Conservation (phyloP, 1,140 invertebrate genomes). For the Polypedilum pembai region DNA sequence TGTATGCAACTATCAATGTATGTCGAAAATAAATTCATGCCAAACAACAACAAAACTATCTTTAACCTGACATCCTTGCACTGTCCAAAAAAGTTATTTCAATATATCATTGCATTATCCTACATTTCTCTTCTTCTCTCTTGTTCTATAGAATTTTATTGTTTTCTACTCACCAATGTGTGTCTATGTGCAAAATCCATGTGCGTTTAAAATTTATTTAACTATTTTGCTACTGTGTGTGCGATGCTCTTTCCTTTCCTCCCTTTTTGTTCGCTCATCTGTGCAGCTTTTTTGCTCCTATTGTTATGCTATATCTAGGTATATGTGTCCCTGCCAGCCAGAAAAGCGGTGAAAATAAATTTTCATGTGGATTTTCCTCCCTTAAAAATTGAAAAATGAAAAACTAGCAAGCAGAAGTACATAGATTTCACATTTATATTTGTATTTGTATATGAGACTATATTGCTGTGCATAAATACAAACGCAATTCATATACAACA, state of each 20-base stretch:
- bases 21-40: no score
- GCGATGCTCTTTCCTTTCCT: neutral
- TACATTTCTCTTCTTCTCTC: no score
- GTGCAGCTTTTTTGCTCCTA: neutral
- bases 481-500: neutral
- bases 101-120: slow-evolving; percentile 18
- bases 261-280: neutral
- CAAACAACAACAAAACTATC: neutral
- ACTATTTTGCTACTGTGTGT: neutral
- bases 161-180: neutral
- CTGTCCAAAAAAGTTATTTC: slow-evolving; percentile 12
- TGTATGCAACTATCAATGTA: no score
- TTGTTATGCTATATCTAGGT: no score
- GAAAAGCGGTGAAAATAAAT: slow-evolving; percentile 12
- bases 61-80: slow-evolving; percentile 5
- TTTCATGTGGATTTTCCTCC: slow-evolving; percentile 5
- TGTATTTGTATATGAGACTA: neutral
- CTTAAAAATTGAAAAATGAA: neutral
- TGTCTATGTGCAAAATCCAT: neutral
- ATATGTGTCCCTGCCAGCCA: neutral
- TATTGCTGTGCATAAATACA: neutral
- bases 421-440: neutral
- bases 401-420: neutral
- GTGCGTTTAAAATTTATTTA: no score
- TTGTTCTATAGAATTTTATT: slow-evolving; percentile 14